A percentile compares a stretch with the other conserved stretches of the same genome.
Conservation (phyloP, 2,888 invertebrate species). For the Dichetophora obliterata region DNA sequence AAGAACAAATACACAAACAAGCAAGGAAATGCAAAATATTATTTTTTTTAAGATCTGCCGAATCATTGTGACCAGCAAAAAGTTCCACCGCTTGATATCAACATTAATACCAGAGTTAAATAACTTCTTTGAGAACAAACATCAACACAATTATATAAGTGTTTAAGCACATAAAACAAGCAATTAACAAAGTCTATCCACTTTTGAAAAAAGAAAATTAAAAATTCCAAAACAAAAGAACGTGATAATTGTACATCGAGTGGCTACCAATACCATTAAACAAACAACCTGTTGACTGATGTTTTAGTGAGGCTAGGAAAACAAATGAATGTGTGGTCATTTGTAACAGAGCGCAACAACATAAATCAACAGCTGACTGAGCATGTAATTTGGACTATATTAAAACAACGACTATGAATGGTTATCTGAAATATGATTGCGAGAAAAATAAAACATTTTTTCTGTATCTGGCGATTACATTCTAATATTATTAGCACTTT, state of each 20-base stretch:
- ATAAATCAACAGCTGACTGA: background rate
- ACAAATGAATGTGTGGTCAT: too few relatives aligned
- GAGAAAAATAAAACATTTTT: too few relatives aligned
- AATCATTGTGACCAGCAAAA: constrained; percentile 44
- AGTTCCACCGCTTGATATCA: background rate
- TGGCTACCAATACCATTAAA: too few relatives aligned
- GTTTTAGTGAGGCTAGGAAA: too few relatives aligned
- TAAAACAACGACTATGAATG: too few relatives aligned
- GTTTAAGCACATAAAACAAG: background rate
- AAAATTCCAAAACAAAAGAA: too few relatives aligned
- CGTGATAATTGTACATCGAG: too few relatives aligned
- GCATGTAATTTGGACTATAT: background rate
- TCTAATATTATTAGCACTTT: too few relatives aligned
- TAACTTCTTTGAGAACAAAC: background rate
- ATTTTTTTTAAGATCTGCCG: constrained; percentile 36
- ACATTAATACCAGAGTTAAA: background rate
- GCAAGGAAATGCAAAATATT: background rate
- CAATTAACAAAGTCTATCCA: background rate
- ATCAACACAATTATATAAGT: background rate
- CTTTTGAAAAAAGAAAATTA: too few relatives aligned
- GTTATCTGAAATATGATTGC: too few relatives aligned
- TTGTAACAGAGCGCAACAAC: too few relatives aligned
- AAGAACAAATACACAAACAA: background rate
- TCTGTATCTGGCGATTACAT: too few relatives aligned
- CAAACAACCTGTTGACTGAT: background rate